Conservation (phyloP, 2,888 invertebrate genomes). For the Protonemura montana region DNA sequence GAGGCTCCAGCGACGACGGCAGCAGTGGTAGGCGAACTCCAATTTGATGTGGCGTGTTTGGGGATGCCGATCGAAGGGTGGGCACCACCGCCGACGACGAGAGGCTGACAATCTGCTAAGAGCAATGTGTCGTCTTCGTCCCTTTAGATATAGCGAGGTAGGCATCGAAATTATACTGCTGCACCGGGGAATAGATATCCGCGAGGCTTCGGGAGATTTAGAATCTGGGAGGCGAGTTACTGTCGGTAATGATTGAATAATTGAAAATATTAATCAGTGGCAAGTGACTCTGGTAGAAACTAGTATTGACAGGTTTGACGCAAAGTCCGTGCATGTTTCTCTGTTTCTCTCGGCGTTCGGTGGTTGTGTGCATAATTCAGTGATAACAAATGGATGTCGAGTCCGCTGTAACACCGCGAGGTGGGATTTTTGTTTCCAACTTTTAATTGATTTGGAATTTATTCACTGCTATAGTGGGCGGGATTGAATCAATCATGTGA, state of each 20-base stretch:
- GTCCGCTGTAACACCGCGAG: not conserved
- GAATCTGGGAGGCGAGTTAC: not conserved
- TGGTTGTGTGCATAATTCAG: not conserved
- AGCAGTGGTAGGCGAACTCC: not conserved
- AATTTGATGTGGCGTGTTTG: not conserved
- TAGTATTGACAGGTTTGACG: no score
- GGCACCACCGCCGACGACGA: not conserved
- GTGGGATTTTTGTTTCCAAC: not conserved
- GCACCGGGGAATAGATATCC: not conserved
- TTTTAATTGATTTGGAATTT: constrained; percentile 7
- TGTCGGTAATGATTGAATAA: not conserved
- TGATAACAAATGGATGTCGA: not conserved
- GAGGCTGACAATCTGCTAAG: not conserved
- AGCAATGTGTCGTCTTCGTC: constrained; percentile 12
- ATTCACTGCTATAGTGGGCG: not conserved
- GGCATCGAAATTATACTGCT: not conserved
- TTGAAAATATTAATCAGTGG: not conserved
- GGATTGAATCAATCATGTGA: constrained; percentile 4
- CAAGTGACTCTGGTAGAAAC: not conserved
- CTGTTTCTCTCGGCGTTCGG: no score
- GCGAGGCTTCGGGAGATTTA: not conserved
- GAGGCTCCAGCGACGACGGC: not conserved
- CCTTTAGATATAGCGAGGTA: not conserved
- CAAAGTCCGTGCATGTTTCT: no score
- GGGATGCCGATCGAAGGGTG: not conserved